Evolutionary conservation across 92 coral and sea anemone species (phyloP).

Genomic region (Epizoanthus fatuus): DNA sequence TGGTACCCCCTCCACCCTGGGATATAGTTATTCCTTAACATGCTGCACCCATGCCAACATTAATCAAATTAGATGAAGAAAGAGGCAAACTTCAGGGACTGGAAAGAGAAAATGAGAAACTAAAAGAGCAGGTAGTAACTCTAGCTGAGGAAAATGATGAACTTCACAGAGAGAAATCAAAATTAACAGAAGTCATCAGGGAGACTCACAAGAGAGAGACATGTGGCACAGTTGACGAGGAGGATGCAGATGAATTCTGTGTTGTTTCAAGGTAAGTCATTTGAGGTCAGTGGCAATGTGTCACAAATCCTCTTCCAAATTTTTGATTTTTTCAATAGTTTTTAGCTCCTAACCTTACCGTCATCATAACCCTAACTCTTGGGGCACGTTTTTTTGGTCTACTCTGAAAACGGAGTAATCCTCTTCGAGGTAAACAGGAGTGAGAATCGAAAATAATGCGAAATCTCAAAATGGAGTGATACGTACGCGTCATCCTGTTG

Average conservation of each 20-base stretch:
- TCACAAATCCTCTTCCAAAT: too few relatives aligned
- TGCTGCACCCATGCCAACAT: conserved; percentile 86
- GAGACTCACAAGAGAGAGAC: conserved; percentile 47
- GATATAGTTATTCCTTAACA: conserved; percentile 59
- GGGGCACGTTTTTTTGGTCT: too few relatives aligned
- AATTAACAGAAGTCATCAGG: conserved; percentile 56
- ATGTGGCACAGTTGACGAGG: conserved; percentile 71
- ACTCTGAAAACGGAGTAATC: too few relatives aligned
- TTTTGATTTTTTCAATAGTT: too few relatives aligned
- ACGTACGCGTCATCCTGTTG: too few relatives aligned
- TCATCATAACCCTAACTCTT: too few relatives aligned
- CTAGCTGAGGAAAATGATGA: conserved; percentile 89
- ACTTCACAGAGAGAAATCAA: conserved; percentile 82
- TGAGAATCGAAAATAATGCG: too few relatives aligned
- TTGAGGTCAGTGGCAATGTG: background rate
- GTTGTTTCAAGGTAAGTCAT: conserved; percentile 75
- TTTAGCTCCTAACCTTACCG: too few relatives aligned
- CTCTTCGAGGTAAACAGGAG: too few relatives aligned
- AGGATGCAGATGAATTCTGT: conserved; percentile 79
- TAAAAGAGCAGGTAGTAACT: conserved; percentile 81
- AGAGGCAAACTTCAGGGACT: conserved; percentile 86
- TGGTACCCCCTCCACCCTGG: too few relatives aligned
- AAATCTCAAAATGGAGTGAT: too few relatives aligned
- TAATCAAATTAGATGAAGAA: conserved; percentile 90
- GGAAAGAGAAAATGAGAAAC: conserved; percentile 79